Evolutionary conservation across 2,797 vertebrate species (phyloP), one percentile per base, ranked within the genome.

Genomic region (Sebastes hubbsi): DNA sequence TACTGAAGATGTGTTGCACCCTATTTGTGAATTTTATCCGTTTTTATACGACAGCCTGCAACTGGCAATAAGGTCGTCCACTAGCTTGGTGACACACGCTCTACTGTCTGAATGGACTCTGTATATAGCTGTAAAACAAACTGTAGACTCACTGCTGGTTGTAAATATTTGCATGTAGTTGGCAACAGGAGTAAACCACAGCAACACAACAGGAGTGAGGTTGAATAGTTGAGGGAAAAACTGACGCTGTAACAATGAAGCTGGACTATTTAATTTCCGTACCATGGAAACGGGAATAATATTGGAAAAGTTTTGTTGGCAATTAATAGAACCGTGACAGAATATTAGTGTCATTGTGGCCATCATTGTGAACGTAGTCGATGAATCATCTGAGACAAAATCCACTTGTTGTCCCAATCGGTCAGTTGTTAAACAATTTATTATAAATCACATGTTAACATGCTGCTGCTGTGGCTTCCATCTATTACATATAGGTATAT

Each of bases 261-360:
- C 25, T 14, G 9, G 13, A 9, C 10, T 2, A 8, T 32, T 18
- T 22, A 2, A 29, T 62, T 38, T 63, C 6, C 6, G 2, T 9
- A 46, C 7, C 1, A 7, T 72, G 29, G 72, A 55, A 54, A 42
- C 12, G 2, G 12, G 7, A 71, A 70, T 27, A 25, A 13, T 8
- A 14, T 25, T 11, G 29, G 10, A 62, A 38, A 3, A 13, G 22
- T 29, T 27, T 60, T 61, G 18, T 46, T 18, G 13, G 38, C 38
- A 38, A 18, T n/a, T 2, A 20, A 29, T 18, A 8, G 18, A 22
- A 1, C 2, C 1, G 1, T 13, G 2, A 42, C 24, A 4, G 22
- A 25, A 6, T 20, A 24, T 24, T 6, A 46, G 14, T 24, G 13
- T 60, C 1, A 8, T 1, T 24, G 3, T n/a, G 8, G 11, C 5